Conservation (phyloP, 2,888 invertebrate genomes). For the Megaustenia siamemsis region DNA sequence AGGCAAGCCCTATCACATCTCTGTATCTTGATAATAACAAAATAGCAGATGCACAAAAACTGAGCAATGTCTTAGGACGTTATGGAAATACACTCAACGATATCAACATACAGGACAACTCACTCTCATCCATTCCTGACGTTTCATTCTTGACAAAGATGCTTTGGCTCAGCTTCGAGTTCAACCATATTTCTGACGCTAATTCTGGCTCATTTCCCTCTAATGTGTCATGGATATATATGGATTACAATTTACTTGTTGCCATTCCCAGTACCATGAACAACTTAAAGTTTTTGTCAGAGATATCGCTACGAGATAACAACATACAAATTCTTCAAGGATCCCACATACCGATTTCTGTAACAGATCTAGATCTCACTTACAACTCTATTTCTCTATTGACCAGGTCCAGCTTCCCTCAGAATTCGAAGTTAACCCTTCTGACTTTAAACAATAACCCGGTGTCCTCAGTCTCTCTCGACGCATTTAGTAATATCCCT, state of each 20-base stretch:
- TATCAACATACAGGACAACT: background rate
- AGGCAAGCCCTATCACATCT: background rate
- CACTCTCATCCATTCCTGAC: background rate
- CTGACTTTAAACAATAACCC: slow-evolving; percentile 1
- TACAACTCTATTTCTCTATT: background rate
- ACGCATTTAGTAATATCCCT: background rate
- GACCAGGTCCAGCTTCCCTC: background rate
- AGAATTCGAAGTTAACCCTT: background rate
- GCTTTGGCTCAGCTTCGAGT: background rate
- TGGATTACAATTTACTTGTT: background rate
- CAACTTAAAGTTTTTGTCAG: background rate
- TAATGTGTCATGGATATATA: background rate
- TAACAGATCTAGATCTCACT: background rate
- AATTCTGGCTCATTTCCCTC: background rate
- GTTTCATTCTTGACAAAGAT: background rate
- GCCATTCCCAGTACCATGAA: background rate
- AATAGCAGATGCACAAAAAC: background rate
- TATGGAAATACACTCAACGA: background rate
- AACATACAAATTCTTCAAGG: background rate
- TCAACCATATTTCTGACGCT: background rate
- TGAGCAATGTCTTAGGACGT: background rate
- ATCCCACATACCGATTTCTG: background rate
- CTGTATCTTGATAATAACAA: background rate
- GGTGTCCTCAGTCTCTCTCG: background rate
- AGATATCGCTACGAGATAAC: background rate